Conservation (phyloP, 2,888 invertebrate genomes). For the Cistogaster globosa region DNA sequence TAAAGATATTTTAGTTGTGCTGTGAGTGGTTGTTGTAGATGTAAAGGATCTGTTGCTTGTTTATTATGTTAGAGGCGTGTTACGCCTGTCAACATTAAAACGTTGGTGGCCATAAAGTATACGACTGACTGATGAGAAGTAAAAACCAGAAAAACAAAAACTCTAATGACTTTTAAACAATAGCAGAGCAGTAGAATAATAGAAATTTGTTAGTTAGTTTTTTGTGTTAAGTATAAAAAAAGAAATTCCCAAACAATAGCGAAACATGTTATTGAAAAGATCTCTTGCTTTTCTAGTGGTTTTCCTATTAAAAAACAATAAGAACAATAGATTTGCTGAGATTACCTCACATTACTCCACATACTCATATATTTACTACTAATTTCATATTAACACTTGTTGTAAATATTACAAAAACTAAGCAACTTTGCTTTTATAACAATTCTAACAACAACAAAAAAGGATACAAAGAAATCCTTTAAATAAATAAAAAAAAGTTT, state of each 20-base stretch:
- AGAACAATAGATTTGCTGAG: conserved; percentile 42
- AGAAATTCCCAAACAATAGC: conserved; percentile 55
- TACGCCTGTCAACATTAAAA: conserved; percentile 83
- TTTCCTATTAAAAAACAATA: conserved; percentile 33
- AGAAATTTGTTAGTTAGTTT: conserved; percentile 8
- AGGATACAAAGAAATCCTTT: conserved; percentile 40
- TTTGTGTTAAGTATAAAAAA: conserved; percentile 36
- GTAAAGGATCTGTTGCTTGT: conserved; percentile 75
- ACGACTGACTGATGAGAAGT: conserved; percentile 40
- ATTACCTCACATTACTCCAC: conserved; percentile 67
- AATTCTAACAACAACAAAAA: neutral
- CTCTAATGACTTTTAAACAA: conserved; percentile 47
- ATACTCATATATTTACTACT: conserved; percentile 9
- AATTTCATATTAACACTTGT: conserved; percentile 51
- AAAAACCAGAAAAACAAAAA: conserved; percentile 26
- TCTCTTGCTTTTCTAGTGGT: conserved; percentile 52
- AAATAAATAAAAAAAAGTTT: conserved; percentile 54
- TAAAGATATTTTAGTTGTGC: conserved; percentile 7
- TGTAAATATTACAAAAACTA: conserved; percentile 3
- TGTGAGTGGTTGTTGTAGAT: conserved; percentile 33
- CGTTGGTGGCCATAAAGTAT: conserved; percentile 81
- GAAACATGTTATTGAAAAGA: conserved; percentile 57
- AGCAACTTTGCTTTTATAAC: neutral
- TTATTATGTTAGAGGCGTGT: conserved; percentile 83
- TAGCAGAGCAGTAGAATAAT: conserved; percentile 46